These are phyloP conservation scores for Tiphia femorata DNA, from an alignment of 2,888 invertebrate genomes.

Conservation along the genomic window DNA sequence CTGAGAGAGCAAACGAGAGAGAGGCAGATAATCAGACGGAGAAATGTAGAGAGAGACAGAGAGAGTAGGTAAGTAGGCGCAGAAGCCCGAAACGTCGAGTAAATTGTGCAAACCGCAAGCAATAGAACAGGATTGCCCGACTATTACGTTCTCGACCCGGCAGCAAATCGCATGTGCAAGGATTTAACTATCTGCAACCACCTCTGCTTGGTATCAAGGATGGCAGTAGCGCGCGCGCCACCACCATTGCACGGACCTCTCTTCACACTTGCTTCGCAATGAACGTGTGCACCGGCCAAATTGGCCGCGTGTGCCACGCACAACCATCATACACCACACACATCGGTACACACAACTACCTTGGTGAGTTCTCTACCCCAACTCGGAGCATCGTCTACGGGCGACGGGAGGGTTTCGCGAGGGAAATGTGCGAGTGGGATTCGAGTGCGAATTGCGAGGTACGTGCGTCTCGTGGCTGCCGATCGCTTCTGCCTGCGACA, in stretches of 20 bases:
- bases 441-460: neutral
- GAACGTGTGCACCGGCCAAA: neutral
- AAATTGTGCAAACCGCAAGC: conserved; percentile 29
- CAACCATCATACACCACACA: no score
- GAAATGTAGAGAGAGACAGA: no score
- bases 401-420: no score
- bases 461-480: neutral
- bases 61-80: conserved; percentile 3
- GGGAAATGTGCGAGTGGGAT: no score
- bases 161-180: conserved; percentile 17
- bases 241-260: neutral
- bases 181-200: conserved; percentile 20
- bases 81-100: conserved; percentile 21
- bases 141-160: neutral
- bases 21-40: no score
- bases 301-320: conserved; percentile 4
- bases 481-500: no score
- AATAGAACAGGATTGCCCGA: conserved; percentile 4
- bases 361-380: no score
- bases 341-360: no score
- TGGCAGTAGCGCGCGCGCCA: no score
- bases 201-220: no score
- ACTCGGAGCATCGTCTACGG: no score
- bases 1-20: no score
- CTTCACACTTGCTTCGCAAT: neutral